phyloP scores from a whole-genome alignment of 2,888 invertebrate species.

The Alentia gelatinosa region DNA sequence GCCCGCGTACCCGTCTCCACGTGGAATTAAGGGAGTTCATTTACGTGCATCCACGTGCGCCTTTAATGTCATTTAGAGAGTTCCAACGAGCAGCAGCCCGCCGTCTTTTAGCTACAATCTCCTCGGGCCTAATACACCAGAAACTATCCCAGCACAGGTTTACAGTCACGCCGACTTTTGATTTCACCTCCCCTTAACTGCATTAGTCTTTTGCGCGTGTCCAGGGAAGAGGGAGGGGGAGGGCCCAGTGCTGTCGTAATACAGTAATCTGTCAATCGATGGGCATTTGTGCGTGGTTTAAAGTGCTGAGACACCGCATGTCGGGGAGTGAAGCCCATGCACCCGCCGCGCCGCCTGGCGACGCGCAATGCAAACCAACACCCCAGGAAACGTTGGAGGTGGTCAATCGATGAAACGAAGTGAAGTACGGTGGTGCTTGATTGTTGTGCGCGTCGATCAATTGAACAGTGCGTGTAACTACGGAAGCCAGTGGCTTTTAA shows the following conservation, averaged over 20 bases:
- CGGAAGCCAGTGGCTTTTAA: conserved; percentile 25
- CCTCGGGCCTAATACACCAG: conserved; percentile 14
- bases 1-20: no score
- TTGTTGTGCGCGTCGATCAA: background rate
- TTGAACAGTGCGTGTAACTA: background rate
- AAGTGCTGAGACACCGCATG: background rate
- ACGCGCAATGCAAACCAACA: background rate
- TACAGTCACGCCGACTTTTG: background rate
- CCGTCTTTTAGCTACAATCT: background rate
- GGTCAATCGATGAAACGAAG: background rate
- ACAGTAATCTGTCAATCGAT: conserved; percentile 39
- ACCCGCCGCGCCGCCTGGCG: background rate
- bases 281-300: background rate
- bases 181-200: background rate
- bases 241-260: background rate
- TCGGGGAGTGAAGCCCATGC: background rate
- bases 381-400: background rate
- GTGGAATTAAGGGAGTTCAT: no score
- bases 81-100: background rate
- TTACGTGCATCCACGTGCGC: background rate
- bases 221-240: background rate
- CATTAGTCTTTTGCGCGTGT: background rate
- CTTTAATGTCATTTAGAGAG: background rate
- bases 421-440: background rate
- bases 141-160: background rate